Base-by-base conservation (phyloP, 2,888 invertebrate species). In the Acleris emargana region DNA sequence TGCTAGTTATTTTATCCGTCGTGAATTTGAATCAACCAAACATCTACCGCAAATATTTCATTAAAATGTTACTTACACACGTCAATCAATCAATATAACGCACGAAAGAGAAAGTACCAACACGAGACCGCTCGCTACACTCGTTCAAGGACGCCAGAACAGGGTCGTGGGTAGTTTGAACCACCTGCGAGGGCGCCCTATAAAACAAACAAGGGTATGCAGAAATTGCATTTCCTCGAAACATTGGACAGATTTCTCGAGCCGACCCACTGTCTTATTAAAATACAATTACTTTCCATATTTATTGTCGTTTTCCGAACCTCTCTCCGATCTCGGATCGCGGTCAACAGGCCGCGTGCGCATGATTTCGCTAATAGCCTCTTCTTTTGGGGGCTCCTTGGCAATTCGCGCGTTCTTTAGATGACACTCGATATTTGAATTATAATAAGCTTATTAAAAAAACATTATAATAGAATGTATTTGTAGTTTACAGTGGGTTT, bases 281-380 rank as follows among this genome's bases (percentile, higher is more conserved):
- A 82, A 76, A 72, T 74, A 74, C 80, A 76, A 80, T 83, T 79
- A 80, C 87, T 88, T 87, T 84, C 84, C 87, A 86, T 84, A 83
- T 86, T 86, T 84, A 85, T 84, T 80, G 84, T 78, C 78, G 77
- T 76, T 82, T 80, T 74, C 74, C 76, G 74, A 75, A 78, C 84
- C 87, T 88, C 88, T 88, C 87, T 79, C 87, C 79, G 72, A 76
- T 77, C 72, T 76, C 74, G 70, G 76, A 75, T 76, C 81, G 84
- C 76, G 86, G 89, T 86, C 78, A 87, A 71, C 74, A 79, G 86
- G 83, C 73, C 87, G 71, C 71, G 73, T 68, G 77, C 67, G 76
- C 58, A 57, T 57, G n/a, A 57, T 57, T 57, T 38, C 20, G 51
- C 59, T 60, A 60, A 60, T 51, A 51, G 51, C 59, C 59, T 25